Conservation (phyloP, 2,797 vertebrate genomes). For the Gallinago nigripennis region DNA sequence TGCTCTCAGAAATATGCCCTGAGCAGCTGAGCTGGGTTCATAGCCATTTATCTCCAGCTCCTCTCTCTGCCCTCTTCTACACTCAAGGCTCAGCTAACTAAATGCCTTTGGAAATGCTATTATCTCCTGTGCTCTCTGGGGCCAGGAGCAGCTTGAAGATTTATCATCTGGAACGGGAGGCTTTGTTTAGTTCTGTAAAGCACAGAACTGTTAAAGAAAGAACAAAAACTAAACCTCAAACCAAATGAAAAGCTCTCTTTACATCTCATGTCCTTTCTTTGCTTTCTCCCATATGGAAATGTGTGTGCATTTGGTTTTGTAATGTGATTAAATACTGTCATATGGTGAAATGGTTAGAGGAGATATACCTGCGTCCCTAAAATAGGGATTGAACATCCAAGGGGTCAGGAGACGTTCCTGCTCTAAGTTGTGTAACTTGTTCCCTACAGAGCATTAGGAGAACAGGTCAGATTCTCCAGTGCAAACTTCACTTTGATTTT, state of each 20-base stretch:
- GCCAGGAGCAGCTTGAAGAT: slow-evolving; percentile 10
- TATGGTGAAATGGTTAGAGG: not conserved
- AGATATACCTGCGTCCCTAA: not conserved
- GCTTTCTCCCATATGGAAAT: not conserved
- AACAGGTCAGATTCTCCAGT: not conserved
- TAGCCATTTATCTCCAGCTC: slow-evolving; percentile 49
- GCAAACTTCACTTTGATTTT: not conserved
- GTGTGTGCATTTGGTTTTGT: not conserved
- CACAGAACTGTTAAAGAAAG: not conserved
- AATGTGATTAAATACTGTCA: not conserved
- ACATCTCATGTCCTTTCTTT: not conserved
- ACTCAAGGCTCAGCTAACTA: slow-evolving; percentile 29
- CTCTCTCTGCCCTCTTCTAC: slow-evolving; percentile 41
- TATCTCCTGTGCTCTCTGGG: slow-evolving; percentile 46
- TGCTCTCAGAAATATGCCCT: slow-evolving; percentile 35
- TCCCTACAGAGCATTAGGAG: not conserved
- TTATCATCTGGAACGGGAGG: slow-evolving; percentile 43
- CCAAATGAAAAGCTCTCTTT: slow-evolving; percentile 2
- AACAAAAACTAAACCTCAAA: not conserved
- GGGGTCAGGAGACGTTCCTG: not conserved
- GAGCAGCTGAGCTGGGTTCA: slow-evolving; percentile 46
- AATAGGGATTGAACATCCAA: not conserved
- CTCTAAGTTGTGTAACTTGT: not conserved
- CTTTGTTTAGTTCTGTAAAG: slow-evolving; percentile 47
- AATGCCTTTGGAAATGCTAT: slow-evolving; percentile 60